Evolutionary conservation across 2,113 vertebrate species (phyloP).

Genomic region (Agelaius phoeniceus): DNA sequence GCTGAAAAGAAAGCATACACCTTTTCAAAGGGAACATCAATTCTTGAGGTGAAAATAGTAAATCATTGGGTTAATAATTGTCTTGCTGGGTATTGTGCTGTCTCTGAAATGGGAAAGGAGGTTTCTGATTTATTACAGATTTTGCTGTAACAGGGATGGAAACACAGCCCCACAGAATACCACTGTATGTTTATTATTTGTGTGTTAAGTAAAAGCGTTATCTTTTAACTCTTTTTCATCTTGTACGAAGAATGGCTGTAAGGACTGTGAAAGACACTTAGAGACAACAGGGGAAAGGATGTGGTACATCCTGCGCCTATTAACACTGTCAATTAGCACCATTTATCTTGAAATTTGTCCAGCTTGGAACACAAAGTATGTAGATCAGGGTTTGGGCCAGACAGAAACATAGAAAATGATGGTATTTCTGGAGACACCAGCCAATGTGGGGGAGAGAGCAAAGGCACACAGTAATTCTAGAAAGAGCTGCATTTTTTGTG

Average conservation of each 20-base stretch:
- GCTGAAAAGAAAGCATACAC: neutral
- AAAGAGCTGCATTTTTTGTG: constrained; percentile 58
- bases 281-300: constrained; percentile 48
- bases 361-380: constrained; percentile 53
- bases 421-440: constrained; percentile 46
- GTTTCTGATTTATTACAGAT: neutral
- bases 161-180: neutral
- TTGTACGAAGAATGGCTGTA: constrained; percentile 22
- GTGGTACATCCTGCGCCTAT: constrained; percentile 56
- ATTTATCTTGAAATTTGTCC: constrained; percentile 71
- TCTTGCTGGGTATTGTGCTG: constrained; percentile 1
- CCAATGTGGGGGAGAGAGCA: constrained; percentile 45
- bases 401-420: constrained; percentile 59
- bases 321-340: constrained; percentile 71
- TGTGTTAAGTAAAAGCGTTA: neutral
- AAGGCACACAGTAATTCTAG: constrained; percentile 47
- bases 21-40: neutral
- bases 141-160: constrained; percentile 41
- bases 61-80: neutral
- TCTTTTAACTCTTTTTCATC: constrained; percentile 34
- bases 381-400: constrained; percentile 48
- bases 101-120: constrained; percentile 27
- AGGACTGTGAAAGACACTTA: constrained; percentile 33
- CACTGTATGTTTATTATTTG: constrained; percentile 20
- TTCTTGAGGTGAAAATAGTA: constrained; percentile 25